Base-by-base conservation (phyloP, 2,888 invertebrate species). In the Conchocele bisecta region DNA sequence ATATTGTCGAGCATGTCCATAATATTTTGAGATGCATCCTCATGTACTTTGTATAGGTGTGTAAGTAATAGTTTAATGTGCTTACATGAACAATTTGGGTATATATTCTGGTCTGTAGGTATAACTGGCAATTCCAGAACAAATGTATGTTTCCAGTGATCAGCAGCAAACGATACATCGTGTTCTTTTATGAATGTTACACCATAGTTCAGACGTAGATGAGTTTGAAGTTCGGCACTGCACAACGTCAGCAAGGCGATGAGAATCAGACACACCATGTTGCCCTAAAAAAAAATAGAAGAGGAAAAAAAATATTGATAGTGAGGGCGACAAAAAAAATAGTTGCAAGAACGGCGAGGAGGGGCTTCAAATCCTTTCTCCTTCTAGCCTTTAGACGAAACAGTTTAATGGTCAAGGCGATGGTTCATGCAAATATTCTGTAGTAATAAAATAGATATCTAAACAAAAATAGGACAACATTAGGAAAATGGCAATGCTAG, bases 161-260 rank as follows among this genome's bases (percentile, higher is more conserved):
- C 57, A 29, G 57, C 31, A 9, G 29, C 13, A 13, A 28, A 9
- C 11, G 41, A 57, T 24, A 57, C 29, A 7, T 57, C 39, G 13
- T 41, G 39, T 42, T 33, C 20, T 42, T 26, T 41, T 29, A 31
- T 26, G 22, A 57, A 57, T 3, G 44, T 29, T 29, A 33, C 44
- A 11, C 57, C 57, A 57, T 42, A 57, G 44, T 57, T 57, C 31
- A 57, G 29, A 2, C 37, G n/a, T n/a, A n/a, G n/a, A n/a, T n/a
- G n/a, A n/a, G n/a, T n/a, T n/a, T n/a, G n/a, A n/a, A n/a, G n/a
- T n/a, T n/a, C n/a, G n/a, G n/a, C n/a, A n/a, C n/a, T n/a, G n/a
- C n/a, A n/a, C n/a, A n/a, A 3, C n/a, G 35, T 22, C 22, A 31
- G 33, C 5, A n/a, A 15, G 13, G 35, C 15, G 1, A 17, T 11